Conservation (phyloP, 1,140 invertebrate species). For the Pygmarrhopalites habei region DNA sequence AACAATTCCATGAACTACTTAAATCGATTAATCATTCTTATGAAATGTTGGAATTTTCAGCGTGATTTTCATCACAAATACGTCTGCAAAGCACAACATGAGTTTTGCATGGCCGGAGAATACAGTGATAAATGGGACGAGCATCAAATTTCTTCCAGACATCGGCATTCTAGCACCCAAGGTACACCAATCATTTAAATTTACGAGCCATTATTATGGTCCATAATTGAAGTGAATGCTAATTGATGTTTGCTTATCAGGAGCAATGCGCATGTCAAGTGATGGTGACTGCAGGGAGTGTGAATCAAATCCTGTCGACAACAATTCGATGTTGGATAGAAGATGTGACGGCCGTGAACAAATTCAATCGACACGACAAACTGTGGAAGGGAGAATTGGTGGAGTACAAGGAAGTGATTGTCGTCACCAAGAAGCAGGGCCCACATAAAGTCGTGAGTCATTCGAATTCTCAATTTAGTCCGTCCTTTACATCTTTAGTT, state of each 20-base stretch:
- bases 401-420: background rate
- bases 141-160: slow-evolving; percentile 6
- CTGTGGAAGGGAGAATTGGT: slow-evolving; percentile 1
- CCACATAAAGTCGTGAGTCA: background rate
- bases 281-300: slow-evolving; percentile 11
- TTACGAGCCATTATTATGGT: no score
- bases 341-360: slow-evolving; percentile 11
- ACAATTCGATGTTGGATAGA: slow-evolving; percentile 15
- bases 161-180: slow-evolving; percentile 9
- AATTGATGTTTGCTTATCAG: no score
- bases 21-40: no score
- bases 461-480: background rate
- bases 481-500: background rate
- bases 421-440: background rate
- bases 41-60: no score
- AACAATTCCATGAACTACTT: background rate
- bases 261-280: slow-evolving; percentile 8
- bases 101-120: slow-evolving; percentile 15
- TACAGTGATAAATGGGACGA: background rate
- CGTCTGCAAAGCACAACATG: slow-evolving; percentile 13
- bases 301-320: background rate
- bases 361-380: background rate
- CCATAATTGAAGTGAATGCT: no score
- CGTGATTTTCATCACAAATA: slow-evolving; percentile 13
- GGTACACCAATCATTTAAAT: background rate